Base-by-base conservation (phyloP, 2,888 invertebrate genomes). In the Eumacrocentrus americanus region DNA sequence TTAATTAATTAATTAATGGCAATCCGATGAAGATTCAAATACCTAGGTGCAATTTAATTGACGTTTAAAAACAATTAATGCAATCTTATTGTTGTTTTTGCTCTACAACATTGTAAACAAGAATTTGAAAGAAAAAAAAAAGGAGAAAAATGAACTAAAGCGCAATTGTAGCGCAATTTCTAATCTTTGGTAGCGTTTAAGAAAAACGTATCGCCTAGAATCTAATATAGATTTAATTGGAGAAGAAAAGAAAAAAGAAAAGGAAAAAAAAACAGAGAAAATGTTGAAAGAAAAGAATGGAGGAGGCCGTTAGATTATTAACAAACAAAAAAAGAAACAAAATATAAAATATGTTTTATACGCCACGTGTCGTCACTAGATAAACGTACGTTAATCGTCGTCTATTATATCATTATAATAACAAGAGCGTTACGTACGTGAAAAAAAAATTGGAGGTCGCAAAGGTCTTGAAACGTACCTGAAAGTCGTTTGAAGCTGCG, bases 301-400 rank as follows among this genome's bases (percentile, higher is more conserved):
- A 23, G 42, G 11, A 53, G 25, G 42, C 42, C 40, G 6, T 38
- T 42, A 53, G 42, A 40, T 23, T 23, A 25, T n/a, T 16, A 62
- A 64, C 65, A 63, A 65, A 56, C 64, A 61, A 20, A 57, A 51
- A 60, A 62, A 60, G 38, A 61, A 37, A 65, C 70, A 67, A 72
- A 70, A 74, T 70, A 75, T 73, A 71, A 76, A 72, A 75, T 79
- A 78, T 79, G 78, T 80, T 80, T 80, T 80, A 75, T 80, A 80
- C 79, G 79, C 78, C 77, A 74, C 73, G 75, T 79, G 76, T 79
- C 73, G 74, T 76, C 73, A 64, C 66, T 75, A 75, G 53, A 53
- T 40, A 22, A 59, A 53, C 20, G 46, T 52, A 52, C 25, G 34
- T 40, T 53, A 59, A 58, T 53, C 47, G 46, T 47, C 53, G 53